Evolutionary conservation across 2,888 invertebrate genomes (phyloP), one percentile per base, ranked within the genome.

Genomic region (Capitulum mitella): DNA sequence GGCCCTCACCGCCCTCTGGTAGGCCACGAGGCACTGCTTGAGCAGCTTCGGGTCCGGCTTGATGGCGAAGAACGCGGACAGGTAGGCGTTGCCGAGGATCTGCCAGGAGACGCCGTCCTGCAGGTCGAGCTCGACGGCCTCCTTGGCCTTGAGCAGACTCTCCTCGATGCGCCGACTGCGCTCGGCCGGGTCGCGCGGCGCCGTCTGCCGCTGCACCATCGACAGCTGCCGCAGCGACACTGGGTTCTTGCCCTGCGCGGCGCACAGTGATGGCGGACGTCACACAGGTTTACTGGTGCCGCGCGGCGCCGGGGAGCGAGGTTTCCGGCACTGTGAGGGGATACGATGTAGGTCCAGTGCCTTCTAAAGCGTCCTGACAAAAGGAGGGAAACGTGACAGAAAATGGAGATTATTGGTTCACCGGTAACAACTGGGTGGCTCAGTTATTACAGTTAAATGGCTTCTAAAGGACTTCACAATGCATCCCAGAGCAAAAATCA

Each of bases 91-190:
- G 43, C 93, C 95, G 77, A 95, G 87, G 78, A 94, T 90, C 78
- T 90, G 89, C 95, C 95, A 95, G 0, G 94, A 94, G 14, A 90
- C 87, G 0, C 94, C 94, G 86, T 95, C 94, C 78, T 88, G 87
- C 16, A 91, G 89, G 84, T 95, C 93, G 48, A 92, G 85, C 77
- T 91, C 89, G 0, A 95, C 91, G 0, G 95, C 93, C 83, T 94
- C 93, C 85, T 92, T 93, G 0, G 95, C 95, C 83, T 91, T 89
- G 78, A 90, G 90, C 0, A 94, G 89, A 80, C 94, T 93, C 82
- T 90, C 89, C 79, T 91, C 87, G 29, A 93, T 89, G 82, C 90
- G 89, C 64, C 89, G 87, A 29, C 88, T 85, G 16, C 85, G 84
- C 51, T 87, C 84, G 61, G 83, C 83, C 22, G 83, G 82, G 14